Evolutionary conservation across 1,140 invertebrate genomes (phyloP).

Genomic region (Proctacanthus coquilletti): DNA sequence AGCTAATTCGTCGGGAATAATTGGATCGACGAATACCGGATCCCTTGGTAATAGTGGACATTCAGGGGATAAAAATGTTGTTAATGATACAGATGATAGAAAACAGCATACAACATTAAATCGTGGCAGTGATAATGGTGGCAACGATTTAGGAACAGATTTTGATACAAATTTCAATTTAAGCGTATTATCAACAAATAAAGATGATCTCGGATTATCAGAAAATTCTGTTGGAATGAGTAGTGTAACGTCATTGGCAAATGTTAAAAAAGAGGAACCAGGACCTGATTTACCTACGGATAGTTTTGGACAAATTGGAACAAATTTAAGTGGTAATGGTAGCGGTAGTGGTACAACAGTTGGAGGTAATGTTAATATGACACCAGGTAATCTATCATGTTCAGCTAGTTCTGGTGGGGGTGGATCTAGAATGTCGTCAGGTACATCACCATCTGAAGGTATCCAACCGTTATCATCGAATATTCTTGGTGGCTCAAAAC

Average conservation of each 20-base stretch:
- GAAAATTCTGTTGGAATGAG: slow-evolving; percentile 4
- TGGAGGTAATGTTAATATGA: slow-evolving; percentile 11
- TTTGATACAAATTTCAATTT: too few relatives aligned
- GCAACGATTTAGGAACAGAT: too few relatives aligned
- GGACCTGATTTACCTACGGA: slow-evolving; percentile 20
- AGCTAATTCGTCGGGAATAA: slow-evolving; percentile 8
- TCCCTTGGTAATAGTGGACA: too few relatives aligned
- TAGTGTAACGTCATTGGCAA: slow-evolving; percentile 18
- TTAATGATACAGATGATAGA: too few relatives aligned
- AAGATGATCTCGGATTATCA: background rate
- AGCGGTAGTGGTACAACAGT: slow-evolving; percentile 6
- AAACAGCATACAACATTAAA: too few relatives aligned
- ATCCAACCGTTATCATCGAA: slow-evolving; percentile 60
- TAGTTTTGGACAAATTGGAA: slow-evolving; percentile 17
- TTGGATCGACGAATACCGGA: slow-evolving; percentile 29
- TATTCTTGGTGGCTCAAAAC: slow-evolving; percentile 63
- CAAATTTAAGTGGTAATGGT: slow-evolving; percentile 1
- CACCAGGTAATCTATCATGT: slow-evolving; percentile 4
- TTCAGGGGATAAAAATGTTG: too few relatives aligned
- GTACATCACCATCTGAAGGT: slow-evolving; percentile 33
- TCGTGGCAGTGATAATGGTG: too few relatives aligned
- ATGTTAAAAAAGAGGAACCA: slow-evolving; percentile 21
- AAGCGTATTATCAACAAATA: background rate
- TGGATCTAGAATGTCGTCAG: too few relatives aligned
- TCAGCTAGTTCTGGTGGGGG: slow-evolving; percentile 1